Base-by-base conservation (phyloP, 2,888 invertebrate species). In the Phytoseiulus persimilis region DNA sequence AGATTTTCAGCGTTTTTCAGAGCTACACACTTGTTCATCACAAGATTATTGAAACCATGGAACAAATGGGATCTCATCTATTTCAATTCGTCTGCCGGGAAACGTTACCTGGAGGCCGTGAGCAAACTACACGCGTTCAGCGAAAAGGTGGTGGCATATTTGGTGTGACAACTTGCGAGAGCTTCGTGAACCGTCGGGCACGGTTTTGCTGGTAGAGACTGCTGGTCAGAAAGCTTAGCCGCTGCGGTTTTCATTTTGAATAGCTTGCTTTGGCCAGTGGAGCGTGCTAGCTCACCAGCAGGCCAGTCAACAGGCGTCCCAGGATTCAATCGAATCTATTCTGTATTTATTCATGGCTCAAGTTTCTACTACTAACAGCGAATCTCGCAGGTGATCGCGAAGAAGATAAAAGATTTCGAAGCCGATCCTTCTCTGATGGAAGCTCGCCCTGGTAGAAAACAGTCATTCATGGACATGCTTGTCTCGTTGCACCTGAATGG, bases 401-500 rank as follows among this genome's bases (percentile, higher is more conserved):
- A 45, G 32, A 87, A 87, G 33, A 87, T 87, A 0, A 9, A n/a
- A 33, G 32, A 33, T 14, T 83, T 83, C 18, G 11, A 5, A 11
- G 32, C 31, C 18, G 83, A 83, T 31, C 83, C 83, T 28, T 32
- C 87, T 3, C 87, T 33, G 2, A 87, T 87, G 32, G n/a, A 33
- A 32, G 39, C 18, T 28, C 87, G 87, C 9, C 39, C 87, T 9
- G 32, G 87, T 3, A 87, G 18, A 32, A 87, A 33, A 87, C 87
- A 87, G 39, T 45, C 87, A n/a, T 87, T 87, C 87, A 87, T 87
- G 5, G 87, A 87, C 45, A 87, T 87, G 33, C 87, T 87, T 11
- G 33, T 87, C 31, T 33, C 87, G 6, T 39, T 87, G 87, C 87
- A 87, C 33, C 33, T 87, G 2, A 2, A 32, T 9, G 87, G 87